Evolutionary conservation across 2,113 vertebrate genomes (phyloP), one percentile per base, ranked within the genome.

Genomic region (Helogale parvula): DNA sequence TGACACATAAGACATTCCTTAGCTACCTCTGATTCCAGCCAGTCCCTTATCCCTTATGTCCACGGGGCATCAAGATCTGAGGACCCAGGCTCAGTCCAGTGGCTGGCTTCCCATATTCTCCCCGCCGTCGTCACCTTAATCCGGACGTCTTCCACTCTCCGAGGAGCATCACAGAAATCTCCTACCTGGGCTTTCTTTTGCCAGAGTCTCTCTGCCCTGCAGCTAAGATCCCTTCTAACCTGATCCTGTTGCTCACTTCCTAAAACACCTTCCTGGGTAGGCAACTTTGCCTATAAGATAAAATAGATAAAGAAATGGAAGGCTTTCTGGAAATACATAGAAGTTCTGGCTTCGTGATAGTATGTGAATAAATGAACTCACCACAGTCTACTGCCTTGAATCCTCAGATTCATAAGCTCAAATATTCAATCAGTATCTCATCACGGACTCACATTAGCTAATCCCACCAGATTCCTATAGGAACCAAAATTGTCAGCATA

Each of bases 291-390:
- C 41, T 88, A 6, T 38, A 74, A 68, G 47, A 65, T 60, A 93
- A 66, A 89, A 94, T 8, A 93, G 38, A 9, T 45, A 31, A 57
- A 8, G 19, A 23, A 60, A 35, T 23, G 27, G 50, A 80, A 16
- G 9, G 27, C 45, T 96, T 96, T 79, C 74, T 38, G 33, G 47
- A 93, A 89, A 13, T n/a, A 12, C 38, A 92, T 54, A 82, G 27
- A 79, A 77, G 9, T 89, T 95, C 16, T 83, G 63, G 31, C 60
- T 90, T 93, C 65, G 38, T 66, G 31, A 47, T 7, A 23, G 68
- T 54, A 50, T 79, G 38, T 90, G 50, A 96, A 57, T 87, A 60
- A 89, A 95, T 50, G 87, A 96, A 90, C 60, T 97, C 76, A 87
- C 33, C 27, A 14, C 29, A 25, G 35, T 71, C 90, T 45, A 38